Base-by-base conservation (phyloP, 2,888 invertebrate species). In the Unio pictorum region DNA sequence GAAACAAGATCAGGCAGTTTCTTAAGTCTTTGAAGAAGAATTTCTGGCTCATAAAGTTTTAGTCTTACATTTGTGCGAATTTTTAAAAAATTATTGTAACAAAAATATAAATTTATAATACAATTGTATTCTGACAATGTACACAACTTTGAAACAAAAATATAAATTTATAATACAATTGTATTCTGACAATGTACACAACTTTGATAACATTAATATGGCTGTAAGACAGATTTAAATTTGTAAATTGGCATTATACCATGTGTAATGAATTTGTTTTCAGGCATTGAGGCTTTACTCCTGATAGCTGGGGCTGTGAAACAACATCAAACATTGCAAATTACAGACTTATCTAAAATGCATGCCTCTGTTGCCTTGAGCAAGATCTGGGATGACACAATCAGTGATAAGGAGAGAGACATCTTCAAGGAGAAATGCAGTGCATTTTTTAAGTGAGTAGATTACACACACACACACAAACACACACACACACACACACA, bases 381-480 rank as follows among this genome's bases (percentile, higher is more conserved):
- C 2, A 93, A 95, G 84, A 93, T 99, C 72, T 98, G 97, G 90
- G 98, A 98, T 84, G 98, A 98, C 87, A 96, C 98, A 95, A 95
- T 96, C 87, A 96, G 96, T 87, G 99, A 99, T 90, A 93, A 86
- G 85, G 78, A 91, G 72, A 78, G 90, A 34, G 87, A 89, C 23
- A 79, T 75, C 69, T 90, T 84, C 79, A 82, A 85, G 65, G 86
- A 83, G 3, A 83, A 83, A 57, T 87, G 86, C 66, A 81, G 84
- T 54, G 81, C 82, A 15, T 89, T 84, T 64, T 86, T 90, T 75
- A 85, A 82, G 89, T 89, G 66, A 82, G 86, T 81, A 55, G 15
- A 45, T 45, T 45, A 45, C 4, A 45, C 23, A 23, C 23, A 23
- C 23, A 23, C 23, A 23, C 23, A 23, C 23, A 23, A 0, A 23